phyloP scores from a whole-genome alignment of 2,888 invertebrate species.

The Spatulosminthurus flaviceps region DNA sequence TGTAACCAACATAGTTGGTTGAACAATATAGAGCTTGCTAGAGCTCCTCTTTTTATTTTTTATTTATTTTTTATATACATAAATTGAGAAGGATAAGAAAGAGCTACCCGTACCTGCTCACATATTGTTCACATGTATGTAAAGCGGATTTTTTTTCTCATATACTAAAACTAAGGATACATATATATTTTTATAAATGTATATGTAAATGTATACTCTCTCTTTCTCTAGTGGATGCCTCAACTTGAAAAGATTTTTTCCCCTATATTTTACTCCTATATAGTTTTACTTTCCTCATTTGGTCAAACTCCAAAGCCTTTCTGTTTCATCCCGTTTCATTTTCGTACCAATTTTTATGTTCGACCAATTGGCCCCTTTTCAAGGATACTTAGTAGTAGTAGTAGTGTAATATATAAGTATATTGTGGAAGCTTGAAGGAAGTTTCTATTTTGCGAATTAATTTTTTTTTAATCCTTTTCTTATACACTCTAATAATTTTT shows the following conservation, averaged over 20 bases:
- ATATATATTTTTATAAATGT: too few species aligned
- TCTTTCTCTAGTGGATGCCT: constrained; percentile 40
- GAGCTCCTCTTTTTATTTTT: constrained; percentile 29
- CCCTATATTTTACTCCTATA: background rate
- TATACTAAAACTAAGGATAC: too few species aligned
- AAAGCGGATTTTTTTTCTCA: constrained; percentile 18
- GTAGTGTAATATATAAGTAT: too few species aligned
- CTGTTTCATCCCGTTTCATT: constrained; percentile 23
- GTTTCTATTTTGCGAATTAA: constrained; percentile 23
- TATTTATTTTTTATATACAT: too few species aligned
- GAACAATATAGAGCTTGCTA: constrained; percentile 38
- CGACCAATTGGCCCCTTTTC: constrained; percentile 42
- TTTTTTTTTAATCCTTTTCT: background rate
- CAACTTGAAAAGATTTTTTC: too few species aligned
- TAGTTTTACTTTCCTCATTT: constrained; percentile 12
- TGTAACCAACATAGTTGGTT: constrained; percentile 38
- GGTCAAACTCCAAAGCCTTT: constrained; percentile 28
- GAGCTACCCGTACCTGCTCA: constrained; percentile 38
- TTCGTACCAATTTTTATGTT: constrained; percentile 34
- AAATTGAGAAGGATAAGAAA: constrained; percentile 32
- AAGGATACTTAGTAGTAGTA: constrained; percentile 15
- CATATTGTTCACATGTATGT: constrained; percentile 14
- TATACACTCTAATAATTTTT: constrained; percentile 19
- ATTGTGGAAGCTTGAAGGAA: background rate
- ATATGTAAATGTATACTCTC: constrained; percentile 36